Base-by-base conservation (phyloP, 2,797 vertebrate species). In the Tragopan temminckii region DNA sequence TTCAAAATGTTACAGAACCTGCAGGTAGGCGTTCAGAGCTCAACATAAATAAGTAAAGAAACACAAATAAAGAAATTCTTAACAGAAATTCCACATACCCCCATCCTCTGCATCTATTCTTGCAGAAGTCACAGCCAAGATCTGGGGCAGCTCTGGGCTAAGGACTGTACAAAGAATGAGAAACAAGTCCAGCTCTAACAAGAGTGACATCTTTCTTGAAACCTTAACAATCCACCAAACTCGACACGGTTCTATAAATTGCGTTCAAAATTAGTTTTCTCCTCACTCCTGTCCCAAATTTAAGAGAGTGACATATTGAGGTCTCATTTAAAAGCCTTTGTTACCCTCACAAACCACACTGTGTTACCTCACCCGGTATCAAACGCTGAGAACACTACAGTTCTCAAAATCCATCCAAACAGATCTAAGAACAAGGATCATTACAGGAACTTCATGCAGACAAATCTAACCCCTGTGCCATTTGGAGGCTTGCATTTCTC, bases 231-330 rank as follows among this genome's bases (percentile, higher is more conserved):
- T 31, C 66, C 68, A 57, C 67, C 89, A 31, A 72, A 82, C 79
- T 87, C 84, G 52, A 79, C 64, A 80, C 5, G 36, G 53, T 84
- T 83, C 31, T 29, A 74, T 67, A 93, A 91, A 90, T 5, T 74
- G 81, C 71, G 67, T 74, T 91, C 93, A 89, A 95, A 94, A 94
- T 94, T 94, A 96, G 90, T 62, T 64, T 64, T 68, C 68, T 80
- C 68, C 67, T 86, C 43, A 15, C 52, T 77, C 70, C n/a, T 46
- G 90, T 48, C 95, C 92, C 90, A 96, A 92, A 96, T 96, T 82
- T 87, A 77, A 84, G 11, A 29, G 21, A 90, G 74, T 79, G 86
- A 94, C 89, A 57, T 80, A 96, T 92, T 78, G 61, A 92, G 90
- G 90, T 50, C 95, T 94, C 92, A 78, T 96, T 96, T 93, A 92